Percentiles rank a stretch among this genome's conserved stretches.
These are phyloP conservation scores for Papilio demoleus DNA, from an alignment of 2,888 invertebrate genomes.

Conservation along the genomic window DNA sequence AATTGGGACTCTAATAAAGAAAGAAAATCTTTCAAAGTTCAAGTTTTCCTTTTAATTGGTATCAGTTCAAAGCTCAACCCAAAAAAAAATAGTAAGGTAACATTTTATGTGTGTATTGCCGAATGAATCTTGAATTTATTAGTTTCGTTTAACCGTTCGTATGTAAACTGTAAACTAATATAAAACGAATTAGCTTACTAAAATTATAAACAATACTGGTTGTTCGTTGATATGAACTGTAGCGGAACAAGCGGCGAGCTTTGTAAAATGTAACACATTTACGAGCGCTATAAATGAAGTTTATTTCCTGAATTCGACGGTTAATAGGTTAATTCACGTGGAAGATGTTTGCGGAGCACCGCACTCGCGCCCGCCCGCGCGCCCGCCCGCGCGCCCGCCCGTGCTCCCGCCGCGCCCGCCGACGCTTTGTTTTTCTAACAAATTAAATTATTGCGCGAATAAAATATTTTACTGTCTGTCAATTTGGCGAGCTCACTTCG, in stretches of 20 bases:
- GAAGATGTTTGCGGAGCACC: conserved; percentile 68
- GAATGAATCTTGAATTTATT: too few relatives aligned
- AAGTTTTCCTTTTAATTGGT: not conserved
- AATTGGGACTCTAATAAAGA: too few relatives aligned
- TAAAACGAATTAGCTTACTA: not conserved
- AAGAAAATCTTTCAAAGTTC: not conserved
- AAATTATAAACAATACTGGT: not conserved
- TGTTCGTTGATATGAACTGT: conserved; percentile 3
- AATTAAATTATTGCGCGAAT: conserved; percentile 80
- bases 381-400: conserved; percentile 50
- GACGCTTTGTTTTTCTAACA: conserved; percentile 76
- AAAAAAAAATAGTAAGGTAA: too few relatives aligned
- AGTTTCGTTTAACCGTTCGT: not conserved
- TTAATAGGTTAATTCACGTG: conserved; percentile 81
- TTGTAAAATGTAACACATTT: conserved; percentile 52
- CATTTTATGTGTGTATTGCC: too few relatives aligned
- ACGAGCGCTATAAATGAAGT: conserved; percentile 66
- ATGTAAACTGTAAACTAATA: not conserved
- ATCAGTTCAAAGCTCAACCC: too few relatives aligned
- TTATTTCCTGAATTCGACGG: conserved; percentile 70
- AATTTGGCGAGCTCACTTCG: conserved; percentile 72
- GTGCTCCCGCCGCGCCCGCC: conserved; percentile 46
- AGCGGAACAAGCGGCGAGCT: conserved; percentile 43
- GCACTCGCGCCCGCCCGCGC: conserved; percentile 59
- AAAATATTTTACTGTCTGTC: conserved; percentile 84